Evolutionary conservation across 2,888 invertebrate species (phyloP).

Genomic region (Oxycera nigricornis): DNA sequence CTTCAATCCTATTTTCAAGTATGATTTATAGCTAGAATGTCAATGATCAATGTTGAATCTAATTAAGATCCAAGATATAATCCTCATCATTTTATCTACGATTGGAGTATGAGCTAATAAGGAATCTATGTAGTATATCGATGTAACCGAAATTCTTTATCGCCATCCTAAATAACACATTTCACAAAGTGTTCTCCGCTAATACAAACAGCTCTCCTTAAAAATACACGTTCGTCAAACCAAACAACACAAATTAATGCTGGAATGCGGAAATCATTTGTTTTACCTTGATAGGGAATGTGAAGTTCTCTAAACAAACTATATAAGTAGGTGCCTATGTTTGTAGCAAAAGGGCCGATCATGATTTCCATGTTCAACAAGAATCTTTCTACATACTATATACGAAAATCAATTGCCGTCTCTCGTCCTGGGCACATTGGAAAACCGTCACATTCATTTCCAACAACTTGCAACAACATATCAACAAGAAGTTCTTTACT

Average conservation of each 20-base stretch:
- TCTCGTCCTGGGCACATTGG: not conserved
- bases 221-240: not conserved
- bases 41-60: too few relatives aligned
- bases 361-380: constrained; percentile 33
- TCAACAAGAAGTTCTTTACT: constrained; percentile 38
- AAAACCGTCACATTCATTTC: constrained; percentile 34
- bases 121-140: too few relatives aligned
- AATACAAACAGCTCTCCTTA: too few relatives aligned
- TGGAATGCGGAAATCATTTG: constrained; percentile 29
- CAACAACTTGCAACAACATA: not conserved
- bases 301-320: not conserved
- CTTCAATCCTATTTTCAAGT: too few relatives aligned
- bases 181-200: too few relatives aligned
- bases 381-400: constrained; percentile 12
- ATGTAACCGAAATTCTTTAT: too few relatives aligned
- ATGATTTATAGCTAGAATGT: too few relatives aligned
- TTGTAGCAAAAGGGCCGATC: constrained; percentile 9
- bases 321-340: too few relatives aligned
- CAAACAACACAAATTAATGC: not conserved
- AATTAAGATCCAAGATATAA: too few relatives aligned
- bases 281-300: constrained; percentile 4
- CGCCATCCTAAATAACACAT: too few relatives aligned
- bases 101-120: too few relatives aligned
- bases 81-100: too few relatives aligned
- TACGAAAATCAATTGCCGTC: constrained; percentile 1